A percentile compares a stretch with the other conserved stretches of the same genome.
phyloP scores from a whole-genome alignment of 2,113 vertebrate species.

The Pteropus alecto region DNA sequence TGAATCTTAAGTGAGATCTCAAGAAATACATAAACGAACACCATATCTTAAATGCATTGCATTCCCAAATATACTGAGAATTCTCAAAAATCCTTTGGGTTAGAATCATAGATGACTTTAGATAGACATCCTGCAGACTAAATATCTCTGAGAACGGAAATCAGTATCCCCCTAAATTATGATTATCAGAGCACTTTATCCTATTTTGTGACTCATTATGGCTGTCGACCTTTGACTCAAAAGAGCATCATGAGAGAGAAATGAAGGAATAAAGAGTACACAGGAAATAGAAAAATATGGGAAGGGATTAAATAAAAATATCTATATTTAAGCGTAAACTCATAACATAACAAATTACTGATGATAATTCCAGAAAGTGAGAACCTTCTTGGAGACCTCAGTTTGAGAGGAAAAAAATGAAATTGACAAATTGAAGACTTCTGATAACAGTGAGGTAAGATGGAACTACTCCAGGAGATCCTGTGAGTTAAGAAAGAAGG shows the following conservation, averaged over 20 bases:
- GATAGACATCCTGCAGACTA: neutral
- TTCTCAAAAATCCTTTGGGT: conserved; percentile 24
- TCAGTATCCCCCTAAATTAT: neutral
- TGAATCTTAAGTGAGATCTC: neutral
- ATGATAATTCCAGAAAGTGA: neutral
- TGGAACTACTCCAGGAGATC: neutral
- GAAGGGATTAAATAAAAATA: neutral
- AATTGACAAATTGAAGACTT: neutral
- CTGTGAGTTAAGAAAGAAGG: neutral
- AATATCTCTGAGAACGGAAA: conserved; percentile 63
- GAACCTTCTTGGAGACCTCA: neutral
- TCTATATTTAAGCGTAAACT: conserved; percentile 18
- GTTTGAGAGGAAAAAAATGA: neutral
- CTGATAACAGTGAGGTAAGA: neutral
- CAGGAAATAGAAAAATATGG: conserved; percentile 57
- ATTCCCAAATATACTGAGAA: neutral
- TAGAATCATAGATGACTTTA: neutral
- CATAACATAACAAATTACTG: neutral
- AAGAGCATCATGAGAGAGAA: conserved; percentile 2
- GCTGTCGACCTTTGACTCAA: conserved; percentile 48
- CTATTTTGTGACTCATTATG: conserved; percentile 63
- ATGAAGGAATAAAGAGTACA: conserved; percentile 23
- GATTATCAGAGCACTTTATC: conserved; percentile 27
- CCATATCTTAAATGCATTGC: neutral
- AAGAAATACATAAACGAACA: neutral